Evolutionary conservation across 2,888 invertebrate species (phyloP), one percentile per base, ranked within the genome.

Genomic region (Blastobasis adustella): DNA sequence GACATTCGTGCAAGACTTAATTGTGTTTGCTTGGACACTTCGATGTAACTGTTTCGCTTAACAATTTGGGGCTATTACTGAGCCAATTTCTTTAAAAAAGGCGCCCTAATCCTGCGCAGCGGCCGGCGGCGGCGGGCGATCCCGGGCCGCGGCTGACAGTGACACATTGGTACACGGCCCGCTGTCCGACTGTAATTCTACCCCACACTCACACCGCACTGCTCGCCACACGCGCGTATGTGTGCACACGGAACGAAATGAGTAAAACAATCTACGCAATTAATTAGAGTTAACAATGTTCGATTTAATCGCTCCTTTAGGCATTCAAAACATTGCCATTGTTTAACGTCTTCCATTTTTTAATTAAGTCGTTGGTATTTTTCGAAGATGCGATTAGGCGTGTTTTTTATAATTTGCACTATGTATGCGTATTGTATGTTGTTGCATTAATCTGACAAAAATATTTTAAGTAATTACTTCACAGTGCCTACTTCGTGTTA

Each of bases 151-250:
- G 63, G 65, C 67, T 89, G 89, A 89, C 89, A 88, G 84, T 89
- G 89, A 89, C 89, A 86, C 87, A 89, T 89, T 79, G 87, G 81
- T 88, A 88, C 89, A 89, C 64, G 87, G 77, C 72, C 58, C 79
- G 79, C 76, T 76, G 83, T 83, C 84, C 79, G 69, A 79, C 74
- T 87, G 83, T 87, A 85, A 86, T 86, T 86, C 86, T 79, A 87
- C 80, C 82, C 83, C 67, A 69, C 23, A 23, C 23, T 23, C 23
- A 23, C 23, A 23, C 23, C 23, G 23, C 23, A 23, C 23, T 23
- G 23, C 23, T 23, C 23, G 23, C 23, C 23, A 23, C 23, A 23
- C 23, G 23, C 23, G 23, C 23, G 23, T 23, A 23, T 23, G 23
- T 23, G 23, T 23, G 23, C 23, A 23, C 23, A 23, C 65, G 8